Evolutionary conservation across 2,797 vertebrate genomes (phyloP).

Genomic region (Peromyscus aztecus): DNA sequence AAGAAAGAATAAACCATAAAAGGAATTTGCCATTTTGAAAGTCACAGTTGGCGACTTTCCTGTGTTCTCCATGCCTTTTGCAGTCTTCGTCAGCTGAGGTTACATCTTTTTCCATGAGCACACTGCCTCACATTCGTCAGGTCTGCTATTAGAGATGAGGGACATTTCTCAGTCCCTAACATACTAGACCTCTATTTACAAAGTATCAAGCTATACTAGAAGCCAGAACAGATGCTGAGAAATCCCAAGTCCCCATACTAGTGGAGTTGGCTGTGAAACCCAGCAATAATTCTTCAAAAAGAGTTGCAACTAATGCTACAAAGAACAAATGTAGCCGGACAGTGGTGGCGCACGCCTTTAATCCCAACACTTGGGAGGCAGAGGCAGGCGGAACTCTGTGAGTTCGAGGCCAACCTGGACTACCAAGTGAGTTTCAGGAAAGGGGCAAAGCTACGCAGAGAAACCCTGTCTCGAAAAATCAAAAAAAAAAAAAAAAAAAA

Average conservation of each 20-base stretch:
- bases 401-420: no score
- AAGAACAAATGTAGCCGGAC: slow-evolving; percentile 1
- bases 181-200: slow-evolving; percentile 1
- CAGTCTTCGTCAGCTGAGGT: background rate
- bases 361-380: no score
- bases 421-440: no score
- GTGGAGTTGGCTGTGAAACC: background rate
- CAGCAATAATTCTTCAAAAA: slow-evolving; percentile 21
- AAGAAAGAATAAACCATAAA: slow-evolving; percentile 9
- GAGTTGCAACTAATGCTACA: background rate
- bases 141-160: slow-evolving; percentile 51
- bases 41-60: background rate
- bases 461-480: no score
- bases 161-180: slow-evolving; percentile 40
- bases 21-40: slow-evolving; percentile 52
- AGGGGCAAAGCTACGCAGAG: no score
- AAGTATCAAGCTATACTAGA: background rate
- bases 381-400: no score
- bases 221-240: slow-evolving; percentile 5
- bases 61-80: slow-evolving; percentile 6
- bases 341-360: no score
- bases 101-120: background rate
- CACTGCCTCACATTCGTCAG: background rate
- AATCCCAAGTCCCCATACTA: background rate
- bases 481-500: no score